Base-by-base conservation (phyloP, 2,888 invertebrate species). In the Nomada flava region DNA sequence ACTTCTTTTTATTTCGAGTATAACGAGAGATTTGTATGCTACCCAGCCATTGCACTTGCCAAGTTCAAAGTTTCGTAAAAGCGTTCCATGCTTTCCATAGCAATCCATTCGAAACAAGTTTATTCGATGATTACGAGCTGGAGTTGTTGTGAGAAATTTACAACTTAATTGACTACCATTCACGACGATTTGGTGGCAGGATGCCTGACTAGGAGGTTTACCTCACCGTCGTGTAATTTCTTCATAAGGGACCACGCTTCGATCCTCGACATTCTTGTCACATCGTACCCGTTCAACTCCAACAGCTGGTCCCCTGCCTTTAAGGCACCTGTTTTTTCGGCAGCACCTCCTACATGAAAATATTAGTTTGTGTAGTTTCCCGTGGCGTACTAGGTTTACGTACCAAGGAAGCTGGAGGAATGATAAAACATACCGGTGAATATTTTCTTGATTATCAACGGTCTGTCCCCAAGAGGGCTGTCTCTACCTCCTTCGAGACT, bases 201-300 rank as follows among this genome's bases (percentile, higher is more conserved):
- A 86, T 94, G 94, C 86, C 95, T 93, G 88, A 96, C 94, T 86
- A 94, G 94, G 85, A 97, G 94, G 84, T 95, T 95, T 85, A 98
- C 96, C 91, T 96, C 96, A 76, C 98, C 98, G 92, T 97, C 96
- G 72, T 98, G 97, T 86, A 98, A 94, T 90, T 97, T 97, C 94
- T 98, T 98, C 95, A 99, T 97, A 82, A 97, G 96, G 88, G 97
- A 97, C 98, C 98, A 98, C 72, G 98, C 98, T 94, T 98, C 98
- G 88, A 98, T 98, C 90, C 98, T 96, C n/a, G 98, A 97, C 95
- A 98, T 96, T 81, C 96, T 95, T 84, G 96, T 96, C 91, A 98
- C 96, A 88, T 97, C 96, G 85, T 95, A 95, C 71, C 96, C 97
- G 90, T 98, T 98, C 71, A 98, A 97, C 87, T 96, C 96, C 52